These are phyloP conservation scores for Mungos mungo DNA, from an alignment of 2,113 vertebrate genomes.

Conservation along the genomic window DNA sequence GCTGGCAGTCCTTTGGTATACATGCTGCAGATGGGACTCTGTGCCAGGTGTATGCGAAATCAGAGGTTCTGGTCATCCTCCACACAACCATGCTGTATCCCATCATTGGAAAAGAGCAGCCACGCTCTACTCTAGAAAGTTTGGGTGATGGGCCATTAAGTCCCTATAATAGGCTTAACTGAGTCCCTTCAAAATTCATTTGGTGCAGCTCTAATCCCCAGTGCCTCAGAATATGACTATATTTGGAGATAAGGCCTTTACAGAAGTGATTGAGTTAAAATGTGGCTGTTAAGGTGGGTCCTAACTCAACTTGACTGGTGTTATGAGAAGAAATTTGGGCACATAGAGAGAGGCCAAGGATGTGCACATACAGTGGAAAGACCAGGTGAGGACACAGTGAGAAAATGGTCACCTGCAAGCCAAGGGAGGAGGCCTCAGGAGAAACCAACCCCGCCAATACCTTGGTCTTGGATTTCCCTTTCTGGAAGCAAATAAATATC, in stretches of 20 bases:
- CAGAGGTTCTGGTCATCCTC: not conserved
- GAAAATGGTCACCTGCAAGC: not conserved
- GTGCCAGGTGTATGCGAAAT: not conserved
- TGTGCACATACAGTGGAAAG: not conserved
- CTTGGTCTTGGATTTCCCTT: not conserved
- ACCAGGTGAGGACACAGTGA: not conserved
- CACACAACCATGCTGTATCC: rapidly evolving
- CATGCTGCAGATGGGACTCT: rapidly evolving
- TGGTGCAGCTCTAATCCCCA: not conserved
- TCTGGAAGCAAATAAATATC: not conserved
- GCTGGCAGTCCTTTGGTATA: not conserved
- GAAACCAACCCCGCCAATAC: not conserved
- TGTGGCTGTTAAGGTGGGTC: too few species aligned
- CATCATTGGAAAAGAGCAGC: not conserved
- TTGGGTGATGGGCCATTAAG: not conserved
- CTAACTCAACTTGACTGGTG: too few species aligned
- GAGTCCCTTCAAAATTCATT: not conserved
- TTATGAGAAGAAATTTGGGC: not conserved
- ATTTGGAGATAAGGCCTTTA: not conserved
- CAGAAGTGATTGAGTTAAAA: not conserved
- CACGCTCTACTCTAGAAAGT: not conserved
- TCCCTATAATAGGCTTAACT: too few species aligned
- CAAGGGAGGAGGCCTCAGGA: not conserved
- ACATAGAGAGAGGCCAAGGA: not conserved
- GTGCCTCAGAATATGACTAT: not conserved